Evolutionary conservation across 2,113 vertebrate genomes (phyloP), one percentile per base, ranked within the genome.

Genomic region (Podiceps cristatus): DNA sequence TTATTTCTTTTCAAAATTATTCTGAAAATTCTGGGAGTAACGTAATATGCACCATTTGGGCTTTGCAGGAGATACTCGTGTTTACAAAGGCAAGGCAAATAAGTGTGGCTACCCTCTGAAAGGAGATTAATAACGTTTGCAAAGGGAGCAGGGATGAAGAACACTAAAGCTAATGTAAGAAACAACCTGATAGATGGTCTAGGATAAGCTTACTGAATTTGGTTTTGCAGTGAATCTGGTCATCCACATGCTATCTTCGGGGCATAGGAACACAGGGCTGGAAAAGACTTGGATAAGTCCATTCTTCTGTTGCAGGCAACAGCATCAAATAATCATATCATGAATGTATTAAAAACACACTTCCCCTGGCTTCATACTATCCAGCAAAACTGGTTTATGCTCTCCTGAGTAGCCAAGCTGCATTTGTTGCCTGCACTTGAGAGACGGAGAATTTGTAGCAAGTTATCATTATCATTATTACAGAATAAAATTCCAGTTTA

Each of bases 241-340:
- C 3, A 2, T 82, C 73, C 47, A 10, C 35, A 23, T 78, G 52
- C 18, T 52, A 49, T 75, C 22, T 80, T 80, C 19, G 50, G 64
- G 76, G 33, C 1, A 10, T 35, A 75, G 47, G 44, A 94, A 40
- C 29, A 44, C 10, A 35, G 0, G 6, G 44, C 47, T 91, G 44
- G 63, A 71, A 76, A 76, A 77, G 47, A 63, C 17, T 28, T 56
- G 81, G 77, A n/a, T 72, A 87, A 82, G 62, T 82, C 58, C 35
- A 53, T 87, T 94, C 42, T 95, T 94, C 90, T 93, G 25, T 62
- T 95, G 44, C 23, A 91, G 49, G n/a, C 40, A 90, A 68, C n/a
- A 82, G 40, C 66, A 81, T 76, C 74, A 76, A 88, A 52, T 84
- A 96, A 88, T 93, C 66, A 66, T 62, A 63, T 83, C 25, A 74